phyloP scores from a whole-genome alignment of 2,888 invertebrate species.

The Chromoteleia sp. region DNA sequence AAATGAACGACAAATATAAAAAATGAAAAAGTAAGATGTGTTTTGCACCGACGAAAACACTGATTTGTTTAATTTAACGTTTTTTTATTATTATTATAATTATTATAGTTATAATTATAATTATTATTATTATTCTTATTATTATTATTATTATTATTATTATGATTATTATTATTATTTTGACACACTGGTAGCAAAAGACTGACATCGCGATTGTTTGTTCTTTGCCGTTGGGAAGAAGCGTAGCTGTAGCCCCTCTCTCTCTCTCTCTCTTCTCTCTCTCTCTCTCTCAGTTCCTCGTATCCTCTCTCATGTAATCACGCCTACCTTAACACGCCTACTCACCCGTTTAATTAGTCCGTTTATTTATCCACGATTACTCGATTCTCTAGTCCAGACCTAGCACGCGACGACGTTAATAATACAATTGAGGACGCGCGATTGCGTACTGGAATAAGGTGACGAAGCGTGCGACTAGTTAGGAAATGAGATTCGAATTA shows the following conservation, averaged over 20 bases:
- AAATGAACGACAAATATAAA: constrained; percentile 23
- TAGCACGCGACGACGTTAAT: constrained; percentile 72
- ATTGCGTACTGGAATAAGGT: constrained; percentile 70
- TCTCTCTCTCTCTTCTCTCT: constrained; percentile 7
- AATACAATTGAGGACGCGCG: constrained; percentile 67
- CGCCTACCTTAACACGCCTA: constrained; percentile 66
- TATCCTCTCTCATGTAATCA: constrained; percentile 66
- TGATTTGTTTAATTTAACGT: constrained; percentile 35
- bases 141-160: too few relatives aligned
- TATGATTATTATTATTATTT: too few relatives aligned
- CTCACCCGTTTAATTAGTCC: constrained; percentile 63
- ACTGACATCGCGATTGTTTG: constrained; percentile 64
- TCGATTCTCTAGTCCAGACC: constrained; percentile 72
- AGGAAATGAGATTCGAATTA: constrained; percentile 83
- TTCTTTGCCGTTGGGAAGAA: constrained; percentile 27
- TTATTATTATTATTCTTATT: too few relatives aligned
- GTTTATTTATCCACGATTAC: constrained; percentile 66
- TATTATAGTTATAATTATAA: too few relatives aligned
- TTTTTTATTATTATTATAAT: constrained; percentile 56
- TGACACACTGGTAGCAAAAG: constrained; percentile 66
- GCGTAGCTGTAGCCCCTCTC: constrained; percentile 29
- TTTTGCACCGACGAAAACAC: constrained; percentile 15
- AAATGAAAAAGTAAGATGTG: constrained; percentile 9
- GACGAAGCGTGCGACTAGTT: constrained; percentile 75
- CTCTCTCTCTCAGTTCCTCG: constrained; percentile 62